A percentile compares a stretch with the other conserved stretches of the same genome.
phyloP scores from a whole-genome alignment of 2,797 vertebrate genomes.

The Lacerta agilis region DNA sequence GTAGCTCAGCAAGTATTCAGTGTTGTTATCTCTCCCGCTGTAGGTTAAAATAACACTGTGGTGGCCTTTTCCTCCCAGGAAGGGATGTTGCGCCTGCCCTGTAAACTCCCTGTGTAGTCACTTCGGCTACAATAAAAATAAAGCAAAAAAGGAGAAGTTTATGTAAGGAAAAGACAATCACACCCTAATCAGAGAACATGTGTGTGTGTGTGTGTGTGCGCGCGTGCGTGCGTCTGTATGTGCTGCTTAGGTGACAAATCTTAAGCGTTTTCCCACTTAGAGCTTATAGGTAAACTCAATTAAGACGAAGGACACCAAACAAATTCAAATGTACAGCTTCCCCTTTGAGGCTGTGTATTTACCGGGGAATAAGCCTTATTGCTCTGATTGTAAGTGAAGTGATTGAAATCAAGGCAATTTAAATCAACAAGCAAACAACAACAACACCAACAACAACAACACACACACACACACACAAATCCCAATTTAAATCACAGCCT shows the following conservation, averaged over 20 bases:
- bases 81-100: constrained; percentile 35
- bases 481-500: not conserved
- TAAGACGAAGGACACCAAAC: not conserved
- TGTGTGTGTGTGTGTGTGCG: constrained; percentile 51
- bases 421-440: not conserved
- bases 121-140: constrained; percentile 45
- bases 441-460: too few relatives aligned
- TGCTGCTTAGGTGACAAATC: not conserved
- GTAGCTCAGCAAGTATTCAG: not conserved
- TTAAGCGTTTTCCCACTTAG: not conserved
- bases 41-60: constrained; percentile 42
- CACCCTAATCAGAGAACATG: constrained; percentile 42
- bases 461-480: too few relatives aligned
- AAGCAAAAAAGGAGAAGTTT: constrained; percentile 41
- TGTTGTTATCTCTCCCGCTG: constrained; percentile 32
- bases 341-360: constrained; percentile 31
- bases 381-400: not conserved
- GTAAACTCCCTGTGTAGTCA: constrained; percentile 33
- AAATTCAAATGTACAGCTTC: constrained; percentile 45
- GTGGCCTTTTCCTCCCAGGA: constrained; percentile 40
- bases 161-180: constrained; percentile 53
- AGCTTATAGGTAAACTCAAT: not conserved
- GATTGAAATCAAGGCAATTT: not conserved
- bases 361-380: not conserved
- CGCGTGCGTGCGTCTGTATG: constrained; percentile 48